Conservation (phyloP, 1,140 invertebrate genomes). For the Hormaphis cornu region DNA sequence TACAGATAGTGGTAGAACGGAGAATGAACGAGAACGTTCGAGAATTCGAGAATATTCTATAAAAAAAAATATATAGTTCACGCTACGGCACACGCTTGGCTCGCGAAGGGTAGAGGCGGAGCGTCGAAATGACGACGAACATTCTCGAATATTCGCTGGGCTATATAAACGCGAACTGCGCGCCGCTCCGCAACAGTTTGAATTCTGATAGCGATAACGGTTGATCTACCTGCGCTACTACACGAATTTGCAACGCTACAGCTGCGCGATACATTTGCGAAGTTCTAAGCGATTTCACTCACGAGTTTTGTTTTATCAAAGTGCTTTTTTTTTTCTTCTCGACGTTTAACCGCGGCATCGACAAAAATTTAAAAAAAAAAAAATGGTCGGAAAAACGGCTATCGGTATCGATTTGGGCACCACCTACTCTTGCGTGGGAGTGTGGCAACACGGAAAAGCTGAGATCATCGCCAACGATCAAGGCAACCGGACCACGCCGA, state of each 20-base stretch:
- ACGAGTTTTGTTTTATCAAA: neutral
- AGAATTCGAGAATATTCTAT: too few species aligned
- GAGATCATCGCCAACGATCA: too few species aligned
- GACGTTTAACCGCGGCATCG: neutral
- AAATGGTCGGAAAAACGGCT: constrained; percentile 54
- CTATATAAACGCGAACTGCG: neutral
- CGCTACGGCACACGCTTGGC: too few species aligned
- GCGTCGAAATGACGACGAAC: too few species aligned
- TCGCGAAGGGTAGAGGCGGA: too few species aligned
- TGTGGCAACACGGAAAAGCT: too few species aligned
- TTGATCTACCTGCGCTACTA: neutral
- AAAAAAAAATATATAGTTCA: too few species aligned
- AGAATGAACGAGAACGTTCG: too few species aligned
- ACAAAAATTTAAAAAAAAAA: neutral
- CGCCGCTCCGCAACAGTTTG: neutral
- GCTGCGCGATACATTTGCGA: neutral
- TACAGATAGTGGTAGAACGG: too few species aligned
- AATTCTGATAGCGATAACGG: constrained; percentile 37
- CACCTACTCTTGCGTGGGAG: too few species aligned
- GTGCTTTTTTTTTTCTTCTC: neutral
- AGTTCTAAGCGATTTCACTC: neutral
- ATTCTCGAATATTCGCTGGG: neutral
- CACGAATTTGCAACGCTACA: neutral
- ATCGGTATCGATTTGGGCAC: constrained; percentile 82
- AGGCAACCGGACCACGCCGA: constrained; percentile 83